A percentile compares a stretch with the other conserved stretches of the same genome.
phyloP scores from a whole-genome alignment of 2,113 vertebrate species.

The Mobula hypostoma region DNA sequence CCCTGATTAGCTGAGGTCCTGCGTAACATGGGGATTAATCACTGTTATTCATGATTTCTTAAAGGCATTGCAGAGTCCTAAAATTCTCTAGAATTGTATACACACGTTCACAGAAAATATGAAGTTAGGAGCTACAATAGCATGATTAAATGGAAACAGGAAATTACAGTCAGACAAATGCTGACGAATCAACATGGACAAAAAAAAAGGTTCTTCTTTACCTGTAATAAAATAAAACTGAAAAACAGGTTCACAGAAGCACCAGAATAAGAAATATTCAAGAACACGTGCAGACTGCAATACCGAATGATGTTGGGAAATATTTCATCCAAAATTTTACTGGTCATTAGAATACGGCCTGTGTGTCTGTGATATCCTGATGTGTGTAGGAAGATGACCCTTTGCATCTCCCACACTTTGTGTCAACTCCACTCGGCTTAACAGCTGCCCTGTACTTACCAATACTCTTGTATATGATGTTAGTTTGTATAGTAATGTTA shows the following conservation, averaged over 20 bases:
- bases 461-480: background rate
- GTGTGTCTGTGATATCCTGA: background rate
- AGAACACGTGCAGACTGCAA: background rate
- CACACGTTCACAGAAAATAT: background rate
- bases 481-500: background rate
- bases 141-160: background rate
- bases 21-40: conserved; percentile 76
- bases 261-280: background rate
- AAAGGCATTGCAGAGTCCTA: conserved; percentile 39
- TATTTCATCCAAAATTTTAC: background rate
- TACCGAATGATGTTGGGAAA: background rate
- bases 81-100: background rate
- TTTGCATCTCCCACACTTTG: background rate
- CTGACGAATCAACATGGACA: background rate
- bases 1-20: conserved; percentile 70
- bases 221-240: background rate
- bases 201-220: background rate
- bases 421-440: background rate
- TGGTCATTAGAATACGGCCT: background rate
- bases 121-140: background rate
- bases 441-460: background rate
- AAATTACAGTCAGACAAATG: background rate
- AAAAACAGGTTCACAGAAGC: background rate
- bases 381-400: background rate
- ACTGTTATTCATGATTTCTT: conserved; percentile 73